Percentiles rank a stretch among this genome's conserved stretches.
These are phyloP conservation scores for Spodoptera picta DNA, from an alignment of 2,888 invertebrate genomes.

Conservation along the genomic window DNA sequence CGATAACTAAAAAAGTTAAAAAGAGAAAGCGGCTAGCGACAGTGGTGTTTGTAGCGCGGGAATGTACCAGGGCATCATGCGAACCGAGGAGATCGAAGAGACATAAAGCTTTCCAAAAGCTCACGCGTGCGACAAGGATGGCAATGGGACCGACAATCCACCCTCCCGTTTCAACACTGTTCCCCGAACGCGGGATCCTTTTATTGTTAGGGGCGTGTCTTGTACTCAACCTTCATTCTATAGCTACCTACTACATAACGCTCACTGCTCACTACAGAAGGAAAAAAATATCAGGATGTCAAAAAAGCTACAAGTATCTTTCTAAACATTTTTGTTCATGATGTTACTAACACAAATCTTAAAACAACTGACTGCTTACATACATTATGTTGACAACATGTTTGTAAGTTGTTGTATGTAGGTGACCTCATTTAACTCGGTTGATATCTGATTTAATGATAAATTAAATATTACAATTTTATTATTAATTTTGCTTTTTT, in stretches of 20 bases:
- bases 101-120: conserved; percentile 79
- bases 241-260: conserved; percentile 1
- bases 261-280: neutral
- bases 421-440: neutral
- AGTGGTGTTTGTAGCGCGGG: conserved; percentile 84
- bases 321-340: conserved; percentile 30
- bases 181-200: conserved; percentile 62
- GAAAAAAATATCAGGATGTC: neutral
- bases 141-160: conserved; percentile 51
- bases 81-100: conserved; percentile 57
- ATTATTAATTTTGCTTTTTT: conserved; percentile 1
- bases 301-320: conserved; percentile 2
- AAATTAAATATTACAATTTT: too few relatives aligned
- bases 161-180: conserved; percentile 66
- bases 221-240: conserved; percentile 15
- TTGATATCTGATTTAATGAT: neutral
- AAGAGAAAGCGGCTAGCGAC: conserved; percentile 89
- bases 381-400: too few relatives aligned
- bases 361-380: conserved; percentile 1
- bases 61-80: conserved; percentile 82
- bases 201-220: conserved; percentile 64
- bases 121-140: conserved; percentile 73
- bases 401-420: too few relatives aligned
- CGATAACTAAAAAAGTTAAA: conserved; percentile 73
- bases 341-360: conserved; percentile 29